Base-by-base conservation (phyloP, 2,888 invertebrate genomes). In the Acanthacorydalis orientalis region DNA sequence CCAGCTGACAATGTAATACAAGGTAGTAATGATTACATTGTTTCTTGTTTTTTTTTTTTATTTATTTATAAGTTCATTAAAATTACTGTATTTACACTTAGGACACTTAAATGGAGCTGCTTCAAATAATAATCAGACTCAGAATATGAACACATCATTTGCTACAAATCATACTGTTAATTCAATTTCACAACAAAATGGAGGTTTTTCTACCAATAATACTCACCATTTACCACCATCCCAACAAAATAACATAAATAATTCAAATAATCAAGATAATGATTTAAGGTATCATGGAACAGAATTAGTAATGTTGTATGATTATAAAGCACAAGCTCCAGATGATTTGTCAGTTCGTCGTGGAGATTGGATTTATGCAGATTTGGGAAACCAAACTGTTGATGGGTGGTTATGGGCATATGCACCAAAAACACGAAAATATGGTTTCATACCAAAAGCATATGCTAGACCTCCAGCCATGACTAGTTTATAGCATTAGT, bases 321-420 rank as follows among this genome's bases (percentile, higher is more conserved):
- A 93, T 70, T 95, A 92, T 67, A 91, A 91, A 74, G 85, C 92
- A 41, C 90, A 92, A 71, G 90, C 91, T 40, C 89, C 91, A 0
- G 91, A 92, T 62, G 92, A 92, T 68, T 68, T 95, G 49, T 85
- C 88, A 6, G 90, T 93, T 50, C 76, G 86, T 54, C 74, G 91
- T 48, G 92, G 93, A 8, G 92, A 95, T 61, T 91, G 91, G 89
- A 89, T 95, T 54, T 93, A 92, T 67, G 92, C 92, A 0, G 92
- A 93, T 69, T 74, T 91, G 44, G 83, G 82, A 57, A 89, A 90
- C 70, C 92, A 92, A 68, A 92, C 90, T 0, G 90, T 88, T 35
- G 92, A 90, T 64, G 93, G 93, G 35, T 92, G 87, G 90, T 69
- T 91, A 53, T 93, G 89, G 92, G 86, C 90, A 0, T 93, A 93